phyloP scores from a whole-genome alignment of 92 coral and sea anemone species.

The Porites divaricata region DNA sequence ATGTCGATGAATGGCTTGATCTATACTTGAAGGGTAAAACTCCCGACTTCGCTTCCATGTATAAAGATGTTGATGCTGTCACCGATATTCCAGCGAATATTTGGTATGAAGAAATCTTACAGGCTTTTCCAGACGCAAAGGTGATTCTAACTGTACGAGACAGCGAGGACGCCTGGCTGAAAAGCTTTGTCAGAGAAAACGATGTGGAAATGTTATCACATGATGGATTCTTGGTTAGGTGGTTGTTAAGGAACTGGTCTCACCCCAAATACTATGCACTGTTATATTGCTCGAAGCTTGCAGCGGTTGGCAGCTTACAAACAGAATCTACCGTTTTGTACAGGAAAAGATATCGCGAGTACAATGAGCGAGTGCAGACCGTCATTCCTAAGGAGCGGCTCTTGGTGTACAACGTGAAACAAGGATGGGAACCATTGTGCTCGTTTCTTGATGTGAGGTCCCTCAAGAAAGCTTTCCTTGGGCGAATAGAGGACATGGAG shows the following conservation, averaged over 20 bases:
- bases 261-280: not conserved
- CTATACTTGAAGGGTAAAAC: not conserved
- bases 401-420: not conserved
- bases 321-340: not conserved
- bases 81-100: conserved; percentile 42
- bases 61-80: conserved; percentile 31
- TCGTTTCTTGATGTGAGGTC: not conserved
- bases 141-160: not conserved
- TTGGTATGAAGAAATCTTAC: not conserved
- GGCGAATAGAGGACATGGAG: not conserved
- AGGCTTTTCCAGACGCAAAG: conserved; percentile 4
- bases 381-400: not conserved
- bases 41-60: conserved; percentile 33
- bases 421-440: not conserved
- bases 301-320: conserved; percentile 5
- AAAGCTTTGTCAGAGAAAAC: not conserved
- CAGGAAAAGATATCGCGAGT: conserved; percentile 10
- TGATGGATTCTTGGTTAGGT: not conserved
- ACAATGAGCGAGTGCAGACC: not conserved
- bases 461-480: not conserved
- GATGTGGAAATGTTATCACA: not conserved
- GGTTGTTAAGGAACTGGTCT: not conserved
- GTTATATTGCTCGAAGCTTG: not conserved
- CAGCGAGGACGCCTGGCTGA: conserved; percentile 14
- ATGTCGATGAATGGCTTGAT: conserved; percentile 32